These are phyloP conservation scores for Ligdia adustata DNA, from an alignment of 2,888 invertebrate genomes.

Conservation along the genomic window DNA sequence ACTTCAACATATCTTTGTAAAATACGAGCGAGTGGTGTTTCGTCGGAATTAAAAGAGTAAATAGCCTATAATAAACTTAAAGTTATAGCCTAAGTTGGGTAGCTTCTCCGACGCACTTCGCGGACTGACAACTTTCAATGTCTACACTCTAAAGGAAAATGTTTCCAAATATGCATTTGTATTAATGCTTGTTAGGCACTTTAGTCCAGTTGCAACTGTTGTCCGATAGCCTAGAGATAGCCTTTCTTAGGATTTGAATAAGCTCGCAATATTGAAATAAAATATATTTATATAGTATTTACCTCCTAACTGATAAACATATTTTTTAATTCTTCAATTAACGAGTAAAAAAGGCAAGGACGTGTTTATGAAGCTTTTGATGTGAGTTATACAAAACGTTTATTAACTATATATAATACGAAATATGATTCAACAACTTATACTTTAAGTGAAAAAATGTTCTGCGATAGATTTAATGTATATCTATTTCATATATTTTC, in stretches of 20 bases:
- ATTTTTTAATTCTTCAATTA: no score
- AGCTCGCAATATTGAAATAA: no score
- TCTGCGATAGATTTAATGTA: no score
- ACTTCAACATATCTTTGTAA: constrained; percentile 82
- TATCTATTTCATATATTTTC: no score
- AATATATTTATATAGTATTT: no score
- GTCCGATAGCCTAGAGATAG: not conserved
- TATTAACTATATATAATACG: no score
- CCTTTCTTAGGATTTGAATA: not conserved
- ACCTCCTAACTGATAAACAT: no score
- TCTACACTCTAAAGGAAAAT: constrained; percentile 44
- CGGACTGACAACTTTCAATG: constrained; percentile 66
- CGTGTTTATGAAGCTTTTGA: no score
- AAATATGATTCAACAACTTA: no score
- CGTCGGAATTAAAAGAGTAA: constrained; percentile 44
- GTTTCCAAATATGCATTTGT: constrained; percentile 77
- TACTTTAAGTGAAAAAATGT: no score
- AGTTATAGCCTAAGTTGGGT: constrained; percentile 42
- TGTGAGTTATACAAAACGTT: no score
- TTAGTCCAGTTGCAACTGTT: constrained; percentile 54
- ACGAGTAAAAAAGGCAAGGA: no score
- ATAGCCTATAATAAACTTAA: constrained; percentile 46
- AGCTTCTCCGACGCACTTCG: constrained; percentile 55
- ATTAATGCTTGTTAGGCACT: constrained; percentile 61
- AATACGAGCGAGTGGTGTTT: constrained; percentile 70